Base-by-base conservation (phyloP, 2,888 invertebrate genomes). In the Argyresthia goedartella region DNA sequence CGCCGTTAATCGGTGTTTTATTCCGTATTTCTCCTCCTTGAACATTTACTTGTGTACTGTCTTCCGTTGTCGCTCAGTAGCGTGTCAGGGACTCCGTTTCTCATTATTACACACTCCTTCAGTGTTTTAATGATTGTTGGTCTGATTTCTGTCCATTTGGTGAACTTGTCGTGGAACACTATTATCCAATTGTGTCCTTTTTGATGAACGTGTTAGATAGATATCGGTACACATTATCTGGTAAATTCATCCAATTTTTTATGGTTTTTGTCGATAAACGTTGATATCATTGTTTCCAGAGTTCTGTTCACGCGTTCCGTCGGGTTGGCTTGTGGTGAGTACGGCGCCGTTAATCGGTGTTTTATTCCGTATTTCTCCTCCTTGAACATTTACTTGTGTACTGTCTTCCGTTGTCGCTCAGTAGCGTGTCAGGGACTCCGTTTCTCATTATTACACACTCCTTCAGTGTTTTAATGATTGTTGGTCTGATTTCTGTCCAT, bases 221-320 rank as follows among this genome's bases (percentile, higher is more conserved):
- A 71, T 33, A 49, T 72, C 69, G 0, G 55, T 54, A 8, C 59
- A 54, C 1, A 66, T 56, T 0, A 56, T 59, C 8, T 63, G n/a
- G n/a, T n/a, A n/a, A n/a, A n/a, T 10, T 42, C n/a, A 42, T 42
- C 10, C 42, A 42, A 10, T 42, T n/a, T 42, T 45, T 45, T 15
- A 45, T 7, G 13, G 15, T 16, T 16, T 45, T 45, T 45, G 11
- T 45, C 44, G n/a, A 55, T 33, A 49, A 50, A 45, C 16, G 45
- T 46, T 25, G 60, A 54, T 10, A 61, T 64, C 0, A 60, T 60
- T 0, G 44, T 52, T 9, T 59, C 41, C 8, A 66, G 47, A 0
- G 62, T n/a, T n/a, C n/a, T n/a, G n/a, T n/a, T n/a, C n/a, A n/a
- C n/a, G n/a, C n/a, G n/a, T n/a, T n/a, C n/a, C n/a, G n/a, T n/a